Evolutionary conservation across 2,888 invertebrate species (phyloP), one percentile per base, ranked within the genome.

Genomic region (Onthophagus sagittarius): DNA sequence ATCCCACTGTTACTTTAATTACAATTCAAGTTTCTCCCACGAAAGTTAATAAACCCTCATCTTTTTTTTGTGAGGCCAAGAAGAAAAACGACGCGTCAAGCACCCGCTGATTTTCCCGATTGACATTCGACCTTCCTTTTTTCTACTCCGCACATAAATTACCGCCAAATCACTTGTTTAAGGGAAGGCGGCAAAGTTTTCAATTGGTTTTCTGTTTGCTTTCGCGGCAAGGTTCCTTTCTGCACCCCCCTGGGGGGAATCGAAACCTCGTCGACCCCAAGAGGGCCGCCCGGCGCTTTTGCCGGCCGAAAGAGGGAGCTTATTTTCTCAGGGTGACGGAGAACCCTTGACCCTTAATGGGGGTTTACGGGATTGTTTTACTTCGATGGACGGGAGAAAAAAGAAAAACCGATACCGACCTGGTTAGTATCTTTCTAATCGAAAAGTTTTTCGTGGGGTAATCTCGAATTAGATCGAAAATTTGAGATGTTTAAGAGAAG

Each of bases 341-440:
- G 73, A 71, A 67, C 71, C 15, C 69, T 71, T 62, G 32, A 67
- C 71, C 71, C 69, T 33, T 63, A 53, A 15, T 71, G 71, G 73
- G 39, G 71, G 71, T 73, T 71, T 73, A 73, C 32, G 71, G 62
- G 71, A 73, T 73, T 73, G 73, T 73, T 73, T 73, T 73, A 71
- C 73, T 73, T 71, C 71, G 23, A 23, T 67, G 67, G 33, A 62
- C 39, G 7, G 7, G 39, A 53, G 5, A 7, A 11, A 11, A 23
- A 23, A 23, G 3, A 4, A 53, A 53, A 53, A 7, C 39, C 39
- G 39, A 53, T 53, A 53, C 23, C 39, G 39, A 11, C 39, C 39
- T 53, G 39, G 9, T 53, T 53, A 23, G 23, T 23, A 23, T 23
- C 23, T 23, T 23, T 23, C 23, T 23, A 23, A 23, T 23, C 23